Conservation (phyloP, 2,113 vertebrate genomes). For the Strix uralensis region DNA sequence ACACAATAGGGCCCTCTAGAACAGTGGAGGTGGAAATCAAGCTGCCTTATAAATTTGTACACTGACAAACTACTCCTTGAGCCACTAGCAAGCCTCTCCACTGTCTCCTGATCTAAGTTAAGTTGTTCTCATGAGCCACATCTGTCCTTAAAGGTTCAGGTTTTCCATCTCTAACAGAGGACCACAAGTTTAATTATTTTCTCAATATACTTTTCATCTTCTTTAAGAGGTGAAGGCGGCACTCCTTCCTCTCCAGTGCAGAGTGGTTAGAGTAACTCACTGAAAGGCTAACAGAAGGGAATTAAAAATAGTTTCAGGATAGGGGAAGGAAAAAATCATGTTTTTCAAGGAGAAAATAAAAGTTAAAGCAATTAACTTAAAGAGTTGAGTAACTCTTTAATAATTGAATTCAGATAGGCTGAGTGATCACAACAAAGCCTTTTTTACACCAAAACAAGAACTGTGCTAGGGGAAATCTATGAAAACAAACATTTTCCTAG, state of each 20-base stretch:
- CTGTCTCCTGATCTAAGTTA: not conserved
- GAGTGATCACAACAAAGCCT: not conserved
- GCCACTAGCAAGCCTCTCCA: not conserved
- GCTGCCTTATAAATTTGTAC: not conserved
- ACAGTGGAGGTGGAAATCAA: not conserved
- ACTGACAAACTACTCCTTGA: not conserved
- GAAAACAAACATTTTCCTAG: not conserved
- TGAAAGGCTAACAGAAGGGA: not conserved
- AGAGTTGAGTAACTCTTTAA: not conserved
- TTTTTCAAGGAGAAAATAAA: too few relatives aligned
- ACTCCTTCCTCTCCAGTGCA: not conserved
- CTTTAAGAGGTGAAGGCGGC: not conserved
- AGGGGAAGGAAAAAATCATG: not conserved
- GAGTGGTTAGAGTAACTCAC: not conserved
- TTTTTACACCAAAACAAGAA: not conserved
- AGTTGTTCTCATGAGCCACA: not conserved
- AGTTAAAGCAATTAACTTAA: not conserved
- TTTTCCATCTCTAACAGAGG: not conserved
- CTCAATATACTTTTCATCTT: not conserved
- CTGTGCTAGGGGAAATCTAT: not conserved
- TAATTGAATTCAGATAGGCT: not conserved
- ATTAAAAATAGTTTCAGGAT: not conserved
- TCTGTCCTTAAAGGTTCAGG: too few relatives aligned
- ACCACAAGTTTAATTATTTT: not conserved
- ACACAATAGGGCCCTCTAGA: not conserved